Evolutionary conservation across 1,140 invertebrate genomes (phyloP), one percentile per base, ranked within the genome.

Genomic region (Sycophaga agraensis): DNA sequence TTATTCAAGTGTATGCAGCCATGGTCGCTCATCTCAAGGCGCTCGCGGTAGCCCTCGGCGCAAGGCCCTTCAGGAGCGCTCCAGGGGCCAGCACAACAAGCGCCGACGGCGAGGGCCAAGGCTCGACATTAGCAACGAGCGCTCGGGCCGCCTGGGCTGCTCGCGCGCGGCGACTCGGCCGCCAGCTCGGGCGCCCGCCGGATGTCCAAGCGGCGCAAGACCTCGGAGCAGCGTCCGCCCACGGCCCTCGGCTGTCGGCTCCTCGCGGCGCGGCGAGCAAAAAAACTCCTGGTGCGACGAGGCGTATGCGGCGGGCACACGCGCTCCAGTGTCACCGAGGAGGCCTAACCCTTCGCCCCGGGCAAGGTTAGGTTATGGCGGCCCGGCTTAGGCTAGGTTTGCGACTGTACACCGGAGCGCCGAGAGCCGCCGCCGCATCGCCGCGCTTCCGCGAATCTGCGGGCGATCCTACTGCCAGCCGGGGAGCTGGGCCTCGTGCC

Each of bases 1-100:
- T 87, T 88, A 81, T 83, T 87, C 71, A 91, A 82, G 82, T 91
- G 89, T 82, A 87, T 85, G 76, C 89, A 91, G 71, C 88, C 88
- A 84, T 82, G 82, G 78, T 86, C 84, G 80, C 84, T 87, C 86
- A 87, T 87, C 80, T 83, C 77, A 77, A 64, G n/a, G n/a, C n/a
- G n/a, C n/a, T n/a, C n/a, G n/a, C n/a, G n/a, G n/a, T n/a, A n/a
- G n/a, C n/a, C n/a, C n/a, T n/a, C n/a, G n/a, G n/a, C n/a, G n/a
- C n/a, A n/a, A n/a, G n/a, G n/a, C n/a, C n/a, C n/a, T n/a, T n/a
- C n/a, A n/a, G n/a, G n/a, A n/a, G n/a, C n/a, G n/a, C n/a, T n/a
- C n/a, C n/a, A n/a, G n/a, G n/a, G n/a, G 4, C 37, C 51, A 24
- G 37, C 39, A 19, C 24, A 5, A 40, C 4, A 11, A 40, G 8